Percentiles rank a stretch among this genome's conserved stretches.
These are phyloP conservation scores for Epizoanthus scotinus DNA, from an alignment of 92 coral and sea anemone genomes.

Conservation along the genomic window DNA sequence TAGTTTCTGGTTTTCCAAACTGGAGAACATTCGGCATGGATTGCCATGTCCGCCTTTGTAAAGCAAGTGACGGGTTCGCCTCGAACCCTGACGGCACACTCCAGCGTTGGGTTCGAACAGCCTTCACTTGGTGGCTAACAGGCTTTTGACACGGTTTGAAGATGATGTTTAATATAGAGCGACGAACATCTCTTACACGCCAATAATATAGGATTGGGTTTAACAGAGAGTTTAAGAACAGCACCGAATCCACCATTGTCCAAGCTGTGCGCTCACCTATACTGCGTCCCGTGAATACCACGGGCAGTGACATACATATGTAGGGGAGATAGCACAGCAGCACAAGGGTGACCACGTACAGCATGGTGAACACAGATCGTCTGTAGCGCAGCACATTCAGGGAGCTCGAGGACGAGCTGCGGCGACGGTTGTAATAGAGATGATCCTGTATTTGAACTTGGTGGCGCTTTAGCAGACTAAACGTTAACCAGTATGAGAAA, in stretches of 20 bases:
- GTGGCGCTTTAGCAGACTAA: constrained; percentile 23
- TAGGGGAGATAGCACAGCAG: constrained; percentile 26
- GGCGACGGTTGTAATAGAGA: neutral
- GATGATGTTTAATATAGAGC: constrained; percentile 3
- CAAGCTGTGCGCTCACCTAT: constrained; percentile 23
- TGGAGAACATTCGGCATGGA: constrained; percentile 35
- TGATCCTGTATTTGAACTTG: constrained; percentile 10
- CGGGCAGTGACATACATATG: constrained; percentile 29
- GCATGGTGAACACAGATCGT: constrained; percentile 28
- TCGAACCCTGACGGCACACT: constrained; percentile 25
- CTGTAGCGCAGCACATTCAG: constrained; percentile 10
- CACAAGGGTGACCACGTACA: constrained; percentile 9
- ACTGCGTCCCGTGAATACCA: constrained; percentile 17
- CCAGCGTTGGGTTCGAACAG: constrained; percentile 11
- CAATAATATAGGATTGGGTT: constrained; percentile 30
- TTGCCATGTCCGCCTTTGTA: constrained; percentile 16
- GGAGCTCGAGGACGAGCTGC: neutral
- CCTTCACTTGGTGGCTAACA: neutral
- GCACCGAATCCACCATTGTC: constrained; percentile 33
- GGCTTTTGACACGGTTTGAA: constrained; percentile 7
- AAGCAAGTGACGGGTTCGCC: neutral
- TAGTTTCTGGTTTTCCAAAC: constrained; percentile 2
- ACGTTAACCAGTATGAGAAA: constrained; percentile 20
- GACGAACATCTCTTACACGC: constrained; percentile 32
- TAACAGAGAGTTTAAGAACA: constrained; percentile 28